Evolutionary conservation across 2,888 invertebrate species (phyloP), one percentile per base, ranked within the genome.

Genomic region (Abrostola tripartita): DNA sequence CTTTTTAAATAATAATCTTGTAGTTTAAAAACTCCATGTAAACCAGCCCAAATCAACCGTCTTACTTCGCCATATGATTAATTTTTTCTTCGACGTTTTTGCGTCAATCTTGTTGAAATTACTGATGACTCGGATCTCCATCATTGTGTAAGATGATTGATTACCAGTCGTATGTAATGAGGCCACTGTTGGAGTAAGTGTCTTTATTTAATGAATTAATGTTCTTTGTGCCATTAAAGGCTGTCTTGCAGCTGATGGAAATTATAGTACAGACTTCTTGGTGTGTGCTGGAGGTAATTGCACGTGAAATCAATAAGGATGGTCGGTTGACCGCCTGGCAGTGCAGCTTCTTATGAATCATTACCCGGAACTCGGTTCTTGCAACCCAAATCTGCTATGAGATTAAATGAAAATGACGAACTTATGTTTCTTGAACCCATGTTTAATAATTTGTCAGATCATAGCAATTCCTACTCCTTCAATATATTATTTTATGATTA

Each of bases 81-180:
- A 58, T 70, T 78, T 76, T 74, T 78, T 61, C 61, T 44, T 50
- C 24, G 36, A 47, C 40, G 68, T 82, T 82, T 81, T 81, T 82
- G 78, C 78, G 63, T 69, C 72, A 78, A 73, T 74, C 63, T 68
- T 44, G 61, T 71, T 66, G 51, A 78, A 76, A 80, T 78, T 68
- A 73, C 67, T 78, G 78, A 72, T 61, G 71, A 81, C 73, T 72
- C 58, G 67, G 41, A 52, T 61, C 65, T 65, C 60, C 70, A 61
- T 61, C 61, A 58, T 64, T 70, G 53, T 75, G 57, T 47, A 65
- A 53, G 47, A 61, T 74, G 68, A 81, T 80, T 73, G 81, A 80
- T 74, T 74, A 68, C 61, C 65, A 55, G 66, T 51, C 52, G 8
- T 38, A 42, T 41, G 67, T 76, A 71, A 67, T 78, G 49, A 78